Base-by-base conservation (phyloP, 1,140 invertebrate genomes). In the Drosophila prosaltans region DNA sequence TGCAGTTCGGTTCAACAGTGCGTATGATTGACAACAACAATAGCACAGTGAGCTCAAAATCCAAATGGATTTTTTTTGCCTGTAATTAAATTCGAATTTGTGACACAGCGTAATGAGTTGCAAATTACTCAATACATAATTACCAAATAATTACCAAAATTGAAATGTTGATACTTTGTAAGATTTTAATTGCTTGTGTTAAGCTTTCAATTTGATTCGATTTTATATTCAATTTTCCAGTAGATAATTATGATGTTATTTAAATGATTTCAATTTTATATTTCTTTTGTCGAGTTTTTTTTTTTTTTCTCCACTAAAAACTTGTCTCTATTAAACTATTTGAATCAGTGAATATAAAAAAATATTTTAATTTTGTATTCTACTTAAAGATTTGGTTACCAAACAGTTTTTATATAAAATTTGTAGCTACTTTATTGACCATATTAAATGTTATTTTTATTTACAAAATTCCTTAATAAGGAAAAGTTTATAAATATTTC, bases 21-120 rank as follows among this genome's bases (percentile, higher is more conserved):
- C 83, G 82, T 85, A 85, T 85, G 82, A 86, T 88, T 82, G 79
- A 85, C 58, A 55, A 64, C 32, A 36, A 2, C 28, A 7, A 1
- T 5, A 36, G 48, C 58, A 10, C 58, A 16, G 2, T 36, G 55
- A 62, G 45, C 45, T 24, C 40, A 9, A 36, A 6, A 36, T 36
- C 6, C 40, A n/a, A 26, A 21, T 10, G 16, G 26, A 24, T 2
- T 51, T 21, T 24, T 48, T 11, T 48, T 11, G 11, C 41, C 21
- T 51, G 21, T 26, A 51, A 51, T 51, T 51, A 26, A 26, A 51
- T 51, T 51, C 3, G 21, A 26, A 26, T 51, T 51, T 26, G 45
- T 26, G 9, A 24, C 32, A 24, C 7, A 48, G 16, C 1, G 16
- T 51, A 26, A 51, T 10, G 7, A 51, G 45, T 26, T 51, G 21